A percentile compares a stretch with the other conserved stretches of the same genome.
Conservation (phyloP, 2,888 invertebrate species). For the Achlya flavicornis region DNA sequence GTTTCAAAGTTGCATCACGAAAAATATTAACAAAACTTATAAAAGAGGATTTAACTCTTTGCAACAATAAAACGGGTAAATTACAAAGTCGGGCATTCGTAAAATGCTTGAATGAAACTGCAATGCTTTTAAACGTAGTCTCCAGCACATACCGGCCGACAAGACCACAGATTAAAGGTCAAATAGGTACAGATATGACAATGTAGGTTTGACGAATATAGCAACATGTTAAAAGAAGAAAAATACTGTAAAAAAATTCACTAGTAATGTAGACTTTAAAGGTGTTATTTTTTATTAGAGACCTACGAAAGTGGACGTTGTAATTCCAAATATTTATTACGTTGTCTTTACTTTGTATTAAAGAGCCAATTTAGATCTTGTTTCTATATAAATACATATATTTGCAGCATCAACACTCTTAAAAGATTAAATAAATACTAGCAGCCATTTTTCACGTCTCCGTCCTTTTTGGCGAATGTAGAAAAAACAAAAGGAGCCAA, state of each 20-base stretch:
- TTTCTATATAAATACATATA: neutral
- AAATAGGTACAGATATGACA: neutral
- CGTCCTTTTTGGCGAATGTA: slow-evolving; percentile 8
- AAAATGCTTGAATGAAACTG: neutral
- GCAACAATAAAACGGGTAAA: neutral
- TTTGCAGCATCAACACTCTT: neutral
- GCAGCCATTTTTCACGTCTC: slow-evolving; percentile 8
- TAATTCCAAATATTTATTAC: too few species aligned
- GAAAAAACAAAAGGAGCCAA: slow-evolving; percentile 15
- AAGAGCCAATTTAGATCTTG: too few species aligned
- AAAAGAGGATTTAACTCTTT: neutral
- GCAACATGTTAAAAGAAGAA: too few species aligned
- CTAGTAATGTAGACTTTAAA: too few species aligned
- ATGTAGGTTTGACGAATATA: too few species aligned
- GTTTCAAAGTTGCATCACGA: neutral
- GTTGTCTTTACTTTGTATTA: too few species aligned
- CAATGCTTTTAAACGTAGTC: neutral
- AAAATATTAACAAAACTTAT: neutral
- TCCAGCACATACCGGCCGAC: neutral
- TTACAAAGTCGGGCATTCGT: neutral
- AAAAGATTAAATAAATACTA: neutral
- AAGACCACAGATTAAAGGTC: neutral
- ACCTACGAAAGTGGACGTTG: too few species aligned
- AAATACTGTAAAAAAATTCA: too few species aligned
- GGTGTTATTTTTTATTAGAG: too few species aligned